A percentile compares a stretch with the other conserved stretches of the same genome.
Conservation (phyloP, 2,113 vertebrate species). For the Oenanthe melanoleuca region DNA sequence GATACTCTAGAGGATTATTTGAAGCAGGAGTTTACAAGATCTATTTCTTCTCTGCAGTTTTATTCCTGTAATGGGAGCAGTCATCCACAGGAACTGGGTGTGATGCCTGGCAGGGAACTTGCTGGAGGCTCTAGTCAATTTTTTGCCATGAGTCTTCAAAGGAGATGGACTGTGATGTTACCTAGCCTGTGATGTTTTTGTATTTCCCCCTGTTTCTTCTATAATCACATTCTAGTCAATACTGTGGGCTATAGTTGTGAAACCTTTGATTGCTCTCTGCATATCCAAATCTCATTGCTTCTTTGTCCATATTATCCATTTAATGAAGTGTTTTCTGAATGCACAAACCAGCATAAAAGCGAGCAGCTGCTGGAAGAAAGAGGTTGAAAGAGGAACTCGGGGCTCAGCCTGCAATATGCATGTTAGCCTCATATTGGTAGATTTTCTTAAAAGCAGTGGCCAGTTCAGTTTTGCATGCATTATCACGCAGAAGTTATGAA, state of each 20-base stretch:
- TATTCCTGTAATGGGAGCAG: neutral
- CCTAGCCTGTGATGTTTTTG: neutral
- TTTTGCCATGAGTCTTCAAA: neutral
- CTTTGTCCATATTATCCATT: neutral
- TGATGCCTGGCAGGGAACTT: neutral
- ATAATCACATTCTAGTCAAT: neutral
- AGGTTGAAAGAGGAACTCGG: neutral
- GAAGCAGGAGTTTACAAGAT: neutral
- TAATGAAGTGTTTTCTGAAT: neutral
- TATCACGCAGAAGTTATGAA: neutral
- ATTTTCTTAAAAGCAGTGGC: neutral
- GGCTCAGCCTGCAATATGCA: neutral
- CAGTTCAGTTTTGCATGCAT: neutral
- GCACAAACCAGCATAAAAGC: neutral
- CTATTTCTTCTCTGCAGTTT: neutral
- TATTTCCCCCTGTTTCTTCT: neutral
- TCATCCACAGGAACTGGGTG: neutral
- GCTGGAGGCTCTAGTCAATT: neutral
- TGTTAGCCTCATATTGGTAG: accelerated
- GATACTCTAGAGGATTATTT: neutral
- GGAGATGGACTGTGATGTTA: accelerated
- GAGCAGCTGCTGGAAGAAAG: neutral
- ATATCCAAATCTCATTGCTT: neutral
- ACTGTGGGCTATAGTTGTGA: neutral
- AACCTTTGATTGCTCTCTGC: neutral